phyloP scores from a whole-genome alignment of 2,888 invertebrate species.

The Trichogramma evanescens region DNA sequence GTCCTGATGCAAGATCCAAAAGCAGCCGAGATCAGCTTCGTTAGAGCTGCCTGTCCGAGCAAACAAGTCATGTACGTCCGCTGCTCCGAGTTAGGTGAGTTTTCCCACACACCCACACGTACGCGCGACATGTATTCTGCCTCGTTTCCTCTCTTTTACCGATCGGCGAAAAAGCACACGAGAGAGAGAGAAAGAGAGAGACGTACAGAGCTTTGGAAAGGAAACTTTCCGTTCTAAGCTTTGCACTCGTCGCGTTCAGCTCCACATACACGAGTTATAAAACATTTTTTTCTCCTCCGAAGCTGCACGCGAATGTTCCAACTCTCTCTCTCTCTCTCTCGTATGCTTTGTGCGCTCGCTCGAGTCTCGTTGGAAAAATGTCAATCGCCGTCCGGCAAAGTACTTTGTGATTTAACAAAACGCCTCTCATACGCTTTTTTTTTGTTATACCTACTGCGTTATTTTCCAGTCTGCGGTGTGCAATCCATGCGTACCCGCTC shows the following conservation, averaged over 20 bases:
- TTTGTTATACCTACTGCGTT: conserved; percentile 57
- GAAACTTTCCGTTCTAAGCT: neutral
- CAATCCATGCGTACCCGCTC: conserved; percentile 52
- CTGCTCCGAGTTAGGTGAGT: conserved; percentile 68
- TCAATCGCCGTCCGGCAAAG: no score
- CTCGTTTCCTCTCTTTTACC: neutral
- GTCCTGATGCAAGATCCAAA: conserved; percentile 77
- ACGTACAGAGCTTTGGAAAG: neutral
- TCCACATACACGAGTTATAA: neutral
- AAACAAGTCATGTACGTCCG: conserved; percentile 72
- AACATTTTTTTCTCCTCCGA: neutral
- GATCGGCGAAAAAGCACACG: neutral
- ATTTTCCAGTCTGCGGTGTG: conserved; percentile 63
- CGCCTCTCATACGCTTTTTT: neutral
- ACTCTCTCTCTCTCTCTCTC: neutral
- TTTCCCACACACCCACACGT: neutral
- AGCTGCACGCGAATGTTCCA: neutral
- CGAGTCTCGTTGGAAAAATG: no score
- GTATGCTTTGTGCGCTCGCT: neutral
- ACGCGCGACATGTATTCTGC: no score
- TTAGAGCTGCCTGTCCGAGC: conserved; percentile 67
- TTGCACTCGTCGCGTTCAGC: neutral
- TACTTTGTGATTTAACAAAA: neutral
- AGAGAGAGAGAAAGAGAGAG: neutral
- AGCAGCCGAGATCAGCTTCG: conserved; percentile 74